Evolutionary conservation across 2,797 vertebrate species (phyloP), one percentile per base, ranked within the genome.

Genomic region (Melanotaenia trifasciata): DNA sequence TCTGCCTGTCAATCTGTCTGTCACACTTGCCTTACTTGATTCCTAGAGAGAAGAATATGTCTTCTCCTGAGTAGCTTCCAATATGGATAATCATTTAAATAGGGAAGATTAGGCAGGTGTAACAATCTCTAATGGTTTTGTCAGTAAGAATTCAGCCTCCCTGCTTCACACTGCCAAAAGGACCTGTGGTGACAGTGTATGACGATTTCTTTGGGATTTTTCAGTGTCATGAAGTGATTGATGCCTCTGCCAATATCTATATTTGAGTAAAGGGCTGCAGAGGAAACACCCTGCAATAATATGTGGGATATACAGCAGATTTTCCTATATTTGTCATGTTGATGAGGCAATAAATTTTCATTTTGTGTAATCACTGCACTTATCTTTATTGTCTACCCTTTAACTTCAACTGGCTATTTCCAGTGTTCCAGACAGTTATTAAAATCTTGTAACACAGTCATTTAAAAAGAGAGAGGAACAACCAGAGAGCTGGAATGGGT

Each of bases 61-160:
- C 79, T 60, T 79, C 80, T 74, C 62, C 72, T 81, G 84, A n/a
- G 73, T 16, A 67, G 62, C 75, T 86, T 73, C 73, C 78, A 69
- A 70, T 72, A 36, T 40, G 84, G 82, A 83, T 90, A 75, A 92
- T 92, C 85, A 85, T 86, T 90, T 86, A 90, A 62, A 50, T 64
- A 50, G 73, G 76, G 71, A 60, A 43, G 83, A 79, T 76, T 83
- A 80, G 92, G 91, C 92, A 93, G 88, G 88, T 82, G 84, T 83
- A 88, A 83, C 85, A 73, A 84, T 81, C 85, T 82, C 77, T 92
- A 92, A 93, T 93, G 86, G 85, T 57, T 54, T 62, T 93, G 90
- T 89, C 93, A 92, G 85, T 92, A 91, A 90, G 85, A 76, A 61
- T 70, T 65, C 70, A 43, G 64, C 36, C 64, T 47, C 24, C 40